Conservation (phyloP, 2,113 vertebrate genomes). For the Rousettus leschenaultii region DNA sequence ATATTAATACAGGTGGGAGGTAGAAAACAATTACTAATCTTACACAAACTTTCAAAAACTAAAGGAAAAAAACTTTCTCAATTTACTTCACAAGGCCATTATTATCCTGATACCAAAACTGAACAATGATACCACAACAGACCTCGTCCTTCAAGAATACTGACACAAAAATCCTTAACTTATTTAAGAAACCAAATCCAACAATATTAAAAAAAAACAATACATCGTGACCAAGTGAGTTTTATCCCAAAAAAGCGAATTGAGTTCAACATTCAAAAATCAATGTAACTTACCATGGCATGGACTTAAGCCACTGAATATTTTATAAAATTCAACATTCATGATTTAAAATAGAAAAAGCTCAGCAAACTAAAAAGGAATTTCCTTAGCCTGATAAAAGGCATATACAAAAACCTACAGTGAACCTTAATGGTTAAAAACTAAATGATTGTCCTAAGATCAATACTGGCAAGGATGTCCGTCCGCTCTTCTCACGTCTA, state of each 20-base stretch:
- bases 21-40: neutral
- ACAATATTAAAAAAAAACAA: neutral
- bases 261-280: neutral
- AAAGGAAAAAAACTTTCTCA: neutral
- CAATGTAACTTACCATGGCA: neutral
- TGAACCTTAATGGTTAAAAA: neutral
- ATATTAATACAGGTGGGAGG: neutral
- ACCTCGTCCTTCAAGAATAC: neutral
- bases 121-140: neutral
- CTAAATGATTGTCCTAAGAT: neutral
- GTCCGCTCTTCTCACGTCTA: neutral
- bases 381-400: neutral
- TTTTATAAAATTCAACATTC: constrained; percentile 7
- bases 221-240: neutral
- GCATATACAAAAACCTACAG: neutral
- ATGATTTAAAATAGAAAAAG: neutral
- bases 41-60: neutral
- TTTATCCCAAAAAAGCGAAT: constrained; percentile 21
- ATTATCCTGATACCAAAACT: constrained; percentile 10
- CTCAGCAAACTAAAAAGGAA: neutral
- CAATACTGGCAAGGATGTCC: neutral
- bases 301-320: neutral
- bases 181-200: constrained; percentile 34
- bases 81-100: neutral
- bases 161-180: neutral